Conservation (phyloP, 2,888 invertebrate genomes). For the Drosophila silvestris region DNA sequence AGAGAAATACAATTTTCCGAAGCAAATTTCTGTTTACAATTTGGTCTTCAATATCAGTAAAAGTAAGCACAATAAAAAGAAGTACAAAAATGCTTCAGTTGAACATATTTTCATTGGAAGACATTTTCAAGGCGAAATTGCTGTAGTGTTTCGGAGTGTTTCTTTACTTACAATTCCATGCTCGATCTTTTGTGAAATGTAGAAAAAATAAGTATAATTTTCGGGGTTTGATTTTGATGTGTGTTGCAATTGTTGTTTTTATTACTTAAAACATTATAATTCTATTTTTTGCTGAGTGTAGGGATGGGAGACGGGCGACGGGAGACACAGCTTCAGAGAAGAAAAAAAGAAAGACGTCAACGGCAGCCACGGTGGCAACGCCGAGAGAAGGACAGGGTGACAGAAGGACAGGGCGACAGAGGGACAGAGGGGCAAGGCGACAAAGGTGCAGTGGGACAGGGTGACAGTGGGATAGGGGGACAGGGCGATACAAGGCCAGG, state of each 20-base stretch:
- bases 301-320: constrained; percentile 1
- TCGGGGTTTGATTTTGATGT: background rate
- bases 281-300: background rate
- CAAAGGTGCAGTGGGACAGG: background rate
- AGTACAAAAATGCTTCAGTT: background rate
- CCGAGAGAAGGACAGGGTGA: background rate
- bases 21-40: background rate
- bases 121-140: background rate
- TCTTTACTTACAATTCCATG: background rate
- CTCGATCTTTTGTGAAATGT: background rate
- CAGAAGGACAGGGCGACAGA: background rate
- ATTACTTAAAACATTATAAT: background rate
- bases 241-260: background rate
- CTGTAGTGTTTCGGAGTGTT: background rate
- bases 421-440: background rate
- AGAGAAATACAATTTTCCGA: background rate
- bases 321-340: constrained; percentile 1
- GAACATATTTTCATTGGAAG: background rate
- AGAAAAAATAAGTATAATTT: background rate
- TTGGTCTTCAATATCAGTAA: background rate
- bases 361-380: constrained; percentile 55
- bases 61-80: background rate
- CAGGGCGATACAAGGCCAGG: constrained; percentile 1
- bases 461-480: background rate
- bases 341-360: constrained; percentile 68